Conservation (phyloP, 2,797 vertebrate species). For the Platyrinchus mystaceus region DNA sequence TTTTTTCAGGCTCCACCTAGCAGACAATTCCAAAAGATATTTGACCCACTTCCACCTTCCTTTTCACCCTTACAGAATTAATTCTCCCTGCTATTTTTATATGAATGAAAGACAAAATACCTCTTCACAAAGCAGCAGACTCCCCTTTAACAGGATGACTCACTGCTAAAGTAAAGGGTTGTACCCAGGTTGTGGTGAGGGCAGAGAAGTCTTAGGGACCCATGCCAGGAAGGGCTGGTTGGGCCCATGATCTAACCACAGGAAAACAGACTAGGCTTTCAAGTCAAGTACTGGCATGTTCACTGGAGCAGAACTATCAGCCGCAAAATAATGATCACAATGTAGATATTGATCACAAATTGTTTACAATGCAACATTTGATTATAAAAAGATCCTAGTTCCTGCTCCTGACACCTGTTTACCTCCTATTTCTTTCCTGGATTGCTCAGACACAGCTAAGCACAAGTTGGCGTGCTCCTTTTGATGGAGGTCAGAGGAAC, state of each 20-base stretch:
- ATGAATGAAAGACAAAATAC: constrained; percentile 74
- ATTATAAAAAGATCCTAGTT: constrained; percentile 60
- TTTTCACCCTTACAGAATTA: constrained; percentile 59
- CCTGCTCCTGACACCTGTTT: constrained; percentile 55
- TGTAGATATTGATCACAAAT: constrained; percentile 73
- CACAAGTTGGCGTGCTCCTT: background rate
- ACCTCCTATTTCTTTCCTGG: constrained; percentile 25
- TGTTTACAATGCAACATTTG: constrained; percentile 62
- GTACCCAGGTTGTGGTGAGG: constrained; percentile 71
- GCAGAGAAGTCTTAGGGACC: constrained; percentile 46
- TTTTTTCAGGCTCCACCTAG: constrained; percentile 84
- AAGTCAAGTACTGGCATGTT: constrained; percentile 75
- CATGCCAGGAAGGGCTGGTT: constrained; percentile 65
- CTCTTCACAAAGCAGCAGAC: constrained; percentile 78
- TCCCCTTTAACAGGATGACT: constrained; percentile 73
- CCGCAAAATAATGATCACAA: constrained; percentile 62
- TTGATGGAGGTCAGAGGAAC: background rate
- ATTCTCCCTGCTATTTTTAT: constrained; percentile 75
- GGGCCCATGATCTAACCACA: constrained; percentile 60
- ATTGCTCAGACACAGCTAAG: background rate
- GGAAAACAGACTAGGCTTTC: constrained; percentile 72
- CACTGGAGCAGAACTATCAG: constrained; percentile 67
- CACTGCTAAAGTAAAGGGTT: constrained; percentile 78
- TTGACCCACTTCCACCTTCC: constrained; percentile 61
- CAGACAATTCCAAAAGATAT: constrained; percentile 76